These are phyloP conservation scores for Eunapius fragilis DNA, from an alignment of 37 sponge, comb jelly and placozoan genomes.

Conservation along the genomic window DNA sequence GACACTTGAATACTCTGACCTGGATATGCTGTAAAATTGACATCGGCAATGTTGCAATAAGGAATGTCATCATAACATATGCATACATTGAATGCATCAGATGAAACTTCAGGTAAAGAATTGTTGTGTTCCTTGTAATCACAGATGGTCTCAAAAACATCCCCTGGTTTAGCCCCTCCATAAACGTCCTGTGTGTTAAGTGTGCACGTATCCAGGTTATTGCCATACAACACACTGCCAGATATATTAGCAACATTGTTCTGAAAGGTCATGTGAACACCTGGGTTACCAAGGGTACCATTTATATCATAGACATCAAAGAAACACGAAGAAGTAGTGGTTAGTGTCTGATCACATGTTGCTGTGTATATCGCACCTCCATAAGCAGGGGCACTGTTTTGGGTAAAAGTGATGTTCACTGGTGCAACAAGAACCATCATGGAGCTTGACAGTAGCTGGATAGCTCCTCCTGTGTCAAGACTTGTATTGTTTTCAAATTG, in stretches of 20 bases:
- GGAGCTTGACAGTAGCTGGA: background rate
- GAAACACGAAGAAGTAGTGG: background rate
- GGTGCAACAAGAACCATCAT: background rate
- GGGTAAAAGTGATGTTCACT: background rate
- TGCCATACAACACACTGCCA: background rate
- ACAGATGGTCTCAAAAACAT: background rate
- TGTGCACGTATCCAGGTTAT: background rate
- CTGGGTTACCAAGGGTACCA: background rate
- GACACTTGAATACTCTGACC: slow-evolving; percentile 1
- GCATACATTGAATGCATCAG: slow-evolving; percentile 22
- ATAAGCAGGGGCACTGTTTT: background rate
- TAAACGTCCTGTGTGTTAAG: background rate
- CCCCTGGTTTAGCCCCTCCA: background rate
- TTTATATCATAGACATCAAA: background rate
- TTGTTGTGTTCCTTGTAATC: background rate
- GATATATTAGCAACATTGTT: background rate
- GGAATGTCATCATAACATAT: background rate
- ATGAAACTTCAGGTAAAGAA: background rate
- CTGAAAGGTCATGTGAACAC: background rate
- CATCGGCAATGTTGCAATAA: background rate
- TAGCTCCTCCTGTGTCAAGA: background rate
- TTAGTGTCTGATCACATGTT: background rate
- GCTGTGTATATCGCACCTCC: background rate
- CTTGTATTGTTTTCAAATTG: background rate
- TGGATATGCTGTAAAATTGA: background rate